Evolutionary conservation across 2,888 invertebrate species (phyloP), one percentile per base, ranked within the genome.

Genomic region (Sinelater perroti): DNA sequence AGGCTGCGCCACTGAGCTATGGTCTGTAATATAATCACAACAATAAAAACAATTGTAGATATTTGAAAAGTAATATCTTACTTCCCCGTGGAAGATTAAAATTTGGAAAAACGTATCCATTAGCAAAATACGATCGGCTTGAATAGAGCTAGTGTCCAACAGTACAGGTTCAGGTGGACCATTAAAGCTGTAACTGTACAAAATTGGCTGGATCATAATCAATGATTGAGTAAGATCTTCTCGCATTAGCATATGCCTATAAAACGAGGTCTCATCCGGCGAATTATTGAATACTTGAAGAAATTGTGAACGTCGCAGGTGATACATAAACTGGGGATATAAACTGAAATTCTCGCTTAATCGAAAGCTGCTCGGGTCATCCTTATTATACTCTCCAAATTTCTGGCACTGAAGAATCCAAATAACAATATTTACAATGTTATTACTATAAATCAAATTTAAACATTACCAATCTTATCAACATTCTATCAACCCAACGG

Each of bases 41-140:
- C 13, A 14, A 2, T 21, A 2, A 47, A 33, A 20, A 47, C 50
- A 21, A 21, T 13, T 1, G n/a, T 40, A 13, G 11, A 6, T 14
- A 10, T 33, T 17, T 16, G n/a, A n/a, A n/a, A n/a, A n/a, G n/a
- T 3, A 16, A 30, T 16, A 5, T 30, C 47, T 26, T 35, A 93
- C 94, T 87, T 97, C 97, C 76, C 99, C 99, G 73, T 97, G 97
- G 80, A 97, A 99, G 72, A 99, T 99, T 53, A 99, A 87, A 73
- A 99, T 96, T 81, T 99, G 99, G 88, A 99, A 99, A 84, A 99
- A 99, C 0, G 99, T 98, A 80, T 99, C 99, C 97, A 99, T 97
- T 50, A 99, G 86, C 35, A 99, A 84, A 71, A 99, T 99, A 58
- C 96, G 85, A 78, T 99, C 99, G 0, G 97, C 90, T 77, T 97